These are phyloP conservation scores for Sorex fumeus DNA, from an alignment of 2,113 vertebrate species.

Conservation along the genomic window DNA sequence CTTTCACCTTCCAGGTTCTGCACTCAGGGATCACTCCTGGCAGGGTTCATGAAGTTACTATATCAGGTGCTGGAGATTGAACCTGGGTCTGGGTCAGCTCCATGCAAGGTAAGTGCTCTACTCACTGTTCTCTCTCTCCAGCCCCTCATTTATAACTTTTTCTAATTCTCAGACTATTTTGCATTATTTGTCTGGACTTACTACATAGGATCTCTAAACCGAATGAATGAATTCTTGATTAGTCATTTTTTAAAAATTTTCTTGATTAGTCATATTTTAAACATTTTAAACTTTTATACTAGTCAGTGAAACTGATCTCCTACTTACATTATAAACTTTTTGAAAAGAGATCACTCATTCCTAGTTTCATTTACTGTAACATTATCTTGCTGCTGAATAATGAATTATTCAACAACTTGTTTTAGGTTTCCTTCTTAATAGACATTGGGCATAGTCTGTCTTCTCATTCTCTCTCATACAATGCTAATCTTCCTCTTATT, in stretches of 20 bases:
- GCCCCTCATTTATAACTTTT: too few relatives aligned
- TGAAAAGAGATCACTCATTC: not conserved
- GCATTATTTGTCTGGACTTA: too few relatives aligned
- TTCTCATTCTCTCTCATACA: not conserved
- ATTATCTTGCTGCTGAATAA: not conserved
- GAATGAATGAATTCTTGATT: not conserved
- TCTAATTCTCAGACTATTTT: too few relatives aligned
- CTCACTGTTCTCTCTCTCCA: too few relatives aligned
- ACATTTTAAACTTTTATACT: too few relatives aligned
- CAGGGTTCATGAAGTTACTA: too few relatives aligned
- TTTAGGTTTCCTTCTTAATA: not conserved
- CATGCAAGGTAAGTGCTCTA: too few relatives aligned
- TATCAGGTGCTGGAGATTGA: too few relatives aligned
- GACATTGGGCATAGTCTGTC: not conserved
- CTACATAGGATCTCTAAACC: not conserved
- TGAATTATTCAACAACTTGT: not conserved
- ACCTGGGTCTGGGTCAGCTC: too few relatives aligned
- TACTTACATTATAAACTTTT: not conserved
- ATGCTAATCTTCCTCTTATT: not conserved
- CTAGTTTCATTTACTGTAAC: not conserved
- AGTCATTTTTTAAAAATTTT: not conserved
- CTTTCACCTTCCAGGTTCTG: too few relatives aligned
- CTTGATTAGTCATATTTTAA: too few relatives aligned
- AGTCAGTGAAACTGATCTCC: not conserved
- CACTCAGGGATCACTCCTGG: too few relatives aligned